Percentiles rank a stretch among this genome's conserved stretches.
phyloP scores from a whole-genome alignment of 2,113 vertebrate genomes.

The Actenoides hombroni region DNA sequence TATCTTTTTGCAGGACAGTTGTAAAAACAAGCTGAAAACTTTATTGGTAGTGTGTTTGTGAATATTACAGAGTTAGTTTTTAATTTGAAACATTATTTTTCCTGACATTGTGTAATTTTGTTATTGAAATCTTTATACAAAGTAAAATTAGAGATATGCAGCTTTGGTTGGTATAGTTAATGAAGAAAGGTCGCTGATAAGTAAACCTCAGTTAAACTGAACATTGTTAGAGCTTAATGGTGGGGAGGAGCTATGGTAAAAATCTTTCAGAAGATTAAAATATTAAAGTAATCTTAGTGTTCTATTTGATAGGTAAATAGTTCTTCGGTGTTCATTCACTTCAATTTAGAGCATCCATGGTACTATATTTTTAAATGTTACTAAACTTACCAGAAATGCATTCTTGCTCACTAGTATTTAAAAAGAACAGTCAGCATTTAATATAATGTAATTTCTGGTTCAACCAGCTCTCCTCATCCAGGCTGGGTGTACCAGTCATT shows the following conservation, averaged over 20 bases:
- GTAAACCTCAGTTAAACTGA: neutral
- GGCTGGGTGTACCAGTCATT: neutral
- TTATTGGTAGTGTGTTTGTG: neutral
- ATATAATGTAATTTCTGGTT: neutral
- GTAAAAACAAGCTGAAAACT: neutral
- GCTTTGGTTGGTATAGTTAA: neutral
- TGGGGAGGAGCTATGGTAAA: neutral
- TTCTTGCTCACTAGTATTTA: neutral
- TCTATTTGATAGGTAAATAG: neutral
- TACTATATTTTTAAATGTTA: rapidly evolving
- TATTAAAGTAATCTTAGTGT: neutral
- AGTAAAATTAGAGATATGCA: neutral
- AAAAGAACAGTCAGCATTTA: neutral
- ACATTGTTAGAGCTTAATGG: neutral
- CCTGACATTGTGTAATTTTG: neutral
- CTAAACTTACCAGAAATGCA: neutral
- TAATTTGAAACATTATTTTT: neutral
- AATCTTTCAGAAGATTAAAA: neutral
- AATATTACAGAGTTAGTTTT: neutral
- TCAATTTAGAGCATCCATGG: neutral
- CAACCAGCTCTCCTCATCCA: neutral
- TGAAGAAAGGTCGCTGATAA: neutral
- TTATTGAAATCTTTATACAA: neutral
- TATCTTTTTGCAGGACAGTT: neutral
- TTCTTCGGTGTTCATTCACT: neutral